phyloP scores from a whole-genome alignment of 2,113 vertebrate genomes.

The Marmota flaviventris region DNA sequence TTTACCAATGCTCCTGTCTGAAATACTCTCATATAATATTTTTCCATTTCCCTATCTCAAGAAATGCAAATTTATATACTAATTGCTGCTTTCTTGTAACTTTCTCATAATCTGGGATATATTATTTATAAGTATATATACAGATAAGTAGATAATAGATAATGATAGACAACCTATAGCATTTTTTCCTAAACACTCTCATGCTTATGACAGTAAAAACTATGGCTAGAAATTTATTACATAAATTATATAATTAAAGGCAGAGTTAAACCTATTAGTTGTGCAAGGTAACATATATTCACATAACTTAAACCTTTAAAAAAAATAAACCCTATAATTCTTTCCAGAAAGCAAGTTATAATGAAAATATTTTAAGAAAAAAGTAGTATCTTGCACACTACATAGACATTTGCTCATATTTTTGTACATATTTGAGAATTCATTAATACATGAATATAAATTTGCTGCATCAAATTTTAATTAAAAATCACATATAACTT shows the following conservation, averaged over 20 bases:
- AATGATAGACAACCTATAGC: neutral
- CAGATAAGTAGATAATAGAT: neutral
- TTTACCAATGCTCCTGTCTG: constrained; percentile 58
- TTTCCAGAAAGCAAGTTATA: neutral
- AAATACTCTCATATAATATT: constrained; percentile 66
- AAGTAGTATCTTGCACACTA: neutral
- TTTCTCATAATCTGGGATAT: constrained; percentile 74
- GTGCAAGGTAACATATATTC: neutral
- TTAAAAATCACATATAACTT: neutral
- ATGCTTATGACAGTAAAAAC: neutral
- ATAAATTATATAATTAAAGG: neutral
- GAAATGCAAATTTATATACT: constrained; percentile 80
- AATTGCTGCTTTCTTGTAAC: constrained; percentile 81
- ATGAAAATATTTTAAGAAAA: neutral
- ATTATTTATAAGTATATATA: neutral
- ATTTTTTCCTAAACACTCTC: neutral
- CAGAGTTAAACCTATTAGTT: neutral
- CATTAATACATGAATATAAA: neutral
- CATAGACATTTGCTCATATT: neutral
- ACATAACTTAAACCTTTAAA: neutral
- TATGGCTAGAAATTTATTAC: neutral
- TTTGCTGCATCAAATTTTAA: neutral
- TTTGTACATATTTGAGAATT: neutral
- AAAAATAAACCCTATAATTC: neutral
- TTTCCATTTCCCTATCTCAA: constrained; percentile 73